Percentiles rank a stretch among this genome's conserved stretches.
phyloP scores from a whole-genome alignment of 2,888 invertebrate species.

The Drosophila crucigera region DNA sequence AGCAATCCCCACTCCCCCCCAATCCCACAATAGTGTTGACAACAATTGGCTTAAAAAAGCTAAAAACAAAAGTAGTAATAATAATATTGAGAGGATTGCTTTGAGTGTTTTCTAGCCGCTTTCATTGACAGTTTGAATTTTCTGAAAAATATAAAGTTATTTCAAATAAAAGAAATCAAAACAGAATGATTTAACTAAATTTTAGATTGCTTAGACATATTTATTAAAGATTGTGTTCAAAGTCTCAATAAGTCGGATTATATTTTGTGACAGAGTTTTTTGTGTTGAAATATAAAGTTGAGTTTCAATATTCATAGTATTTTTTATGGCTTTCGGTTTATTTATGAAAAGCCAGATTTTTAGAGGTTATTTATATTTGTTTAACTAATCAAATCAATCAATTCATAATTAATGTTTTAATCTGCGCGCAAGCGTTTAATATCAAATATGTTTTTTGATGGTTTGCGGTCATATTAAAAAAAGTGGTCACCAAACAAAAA shows the following conservation, averaged over 20 bases:
- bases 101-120: neutral
- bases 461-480: neutral
- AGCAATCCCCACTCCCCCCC: neutral
- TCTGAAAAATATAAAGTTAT: neutral
- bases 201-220: neutral
- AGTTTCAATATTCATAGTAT: neutral
- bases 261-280: neutral
- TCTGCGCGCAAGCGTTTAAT: neutral
- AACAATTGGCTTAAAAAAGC: neutral
- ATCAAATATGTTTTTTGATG: neutral
- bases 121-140: neutral
- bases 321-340: neutral
- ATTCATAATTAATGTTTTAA: neutral
- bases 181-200: no score
- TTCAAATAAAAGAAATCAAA: neutral
- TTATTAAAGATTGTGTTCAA: neutral
- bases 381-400: neutral
- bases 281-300: neutral
- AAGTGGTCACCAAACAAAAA: neutral
- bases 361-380: neutral
- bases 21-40: neutral
- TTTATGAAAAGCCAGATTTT: neutral
- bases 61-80: neutral
- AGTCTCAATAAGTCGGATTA: neutral
- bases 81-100: neutral